Evolutionary conservation across 92 coral and sea anemone species (phyloP), one percentile per base, ranked within the genome.

Genomic region (Bergia puertoricense): DNA sequence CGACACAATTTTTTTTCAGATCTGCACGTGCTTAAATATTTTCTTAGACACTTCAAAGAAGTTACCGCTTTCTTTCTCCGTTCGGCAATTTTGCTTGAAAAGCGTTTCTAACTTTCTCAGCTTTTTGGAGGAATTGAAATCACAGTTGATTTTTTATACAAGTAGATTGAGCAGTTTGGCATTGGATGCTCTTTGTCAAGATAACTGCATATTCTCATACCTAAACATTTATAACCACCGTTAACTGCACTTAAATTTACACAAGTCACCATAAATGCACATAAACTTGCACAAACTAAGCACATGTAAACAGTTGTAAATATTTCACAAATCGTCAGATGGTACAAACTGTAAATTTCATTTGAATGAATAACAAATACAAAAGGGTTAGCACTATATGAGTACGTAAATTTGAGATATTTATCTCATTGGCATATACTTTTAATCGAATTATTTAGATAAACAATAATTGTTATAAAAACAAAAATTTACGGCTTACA

Each of bases 181-280:
- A 84, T 84, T 84, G 87, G 66, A 84, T 46, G 87, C 44, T 84
- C 79, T 71, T 82, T 43, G 43, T 15, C 43, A 45, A 36, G 14
- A 69, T 5, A 41, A 42, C 45, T 71, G 77, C 78, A 68, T 37
- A 51, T 44, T 48, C 38, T 37, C 43, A 41, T 15, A 67, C 66
- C 1, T 30, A 43, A 22, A 37, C 10, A 57, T 44, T 51, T 43
- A 1, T 54, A 54, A 10, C 16, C 23, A 54, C 82, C 10, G 42
- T 45, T 80, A 80, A 80, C 62, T 41, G 40, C 85, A 44, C 37
- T 41, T 37, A 23, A 69, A 71, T 15, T 22, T 48, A 46, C 87
- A 84, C 65, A 6, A 69, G 43, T 1, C 86, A 68, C 77, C n/a
- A 38, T 69, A 83, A 83, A 83, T 83, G 13, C 78, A 83, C 78